Conservation (phyloP, 2,888 invertebrate genomes). For the Acanthosoma haemorrhoidale region DNA sequence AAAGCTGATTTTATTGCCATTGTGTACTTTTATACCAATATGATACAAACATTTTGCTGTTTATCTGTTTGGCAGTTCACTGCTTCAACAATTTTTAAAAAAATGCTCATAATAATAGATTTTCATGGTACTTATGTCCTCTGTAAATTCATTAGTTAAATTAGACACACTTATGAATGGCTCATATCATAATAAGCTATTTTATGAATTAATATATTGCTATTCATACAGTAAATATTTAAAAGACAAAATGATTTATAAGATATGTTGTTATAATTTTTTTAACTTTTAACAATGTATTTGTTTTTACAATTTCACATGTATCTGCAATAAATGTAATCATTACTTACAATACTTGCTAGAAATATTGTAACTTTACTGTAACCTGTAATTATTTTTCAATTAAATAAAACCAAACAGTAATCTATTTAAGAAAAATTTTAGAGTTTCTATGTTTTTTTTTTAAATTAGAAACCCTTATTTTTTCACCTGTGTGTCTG, state of each 20-base stretch:
- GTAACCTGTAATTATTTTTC: slow-evolving; percentile 9
- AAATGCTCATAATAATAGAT: not conserved
- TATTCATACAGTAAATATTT: not conserved
- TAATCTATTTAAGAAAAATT: not conserved
- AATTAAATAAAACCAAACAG: slow-evolving; percentile 1
- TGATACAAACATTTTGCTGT: not conserved
- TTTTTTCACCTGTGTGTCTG: too few species aligned
- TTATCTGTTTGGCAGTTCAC: not conserved
- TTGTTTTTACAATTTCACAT: not conserved
- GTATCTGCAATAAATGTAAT: not conserved
- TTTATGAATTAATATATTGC: slow-evolving; percentile 2
- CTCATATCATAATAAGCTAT: not conserved
- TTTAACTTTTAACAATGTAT: not conserved
- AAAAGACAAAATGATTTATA: slow-evolving; percentile 7
- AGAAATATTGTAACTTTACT: not conserved
- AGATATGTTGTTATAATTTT: not conserved
- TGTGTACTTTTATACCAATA: not conserved
- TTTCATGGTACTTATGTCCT: not conserved
- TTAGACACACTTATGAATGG: slow-evolving; percentile 10
- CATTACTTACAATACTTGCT: not conserved
- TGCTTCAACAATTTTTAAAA: not conserved
- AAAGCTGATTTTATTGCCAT: not conserved
- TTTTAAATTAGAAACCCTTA: not conserved
- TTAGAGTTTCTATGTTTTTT: not conserved
- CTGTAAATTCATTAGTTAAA: not conserved